Evolutionary conservation across 2,797 vertebrate genomes (phyloP), one percentile per base, ranked within the genome.

Genomic region (Argentina silus): DNA sequence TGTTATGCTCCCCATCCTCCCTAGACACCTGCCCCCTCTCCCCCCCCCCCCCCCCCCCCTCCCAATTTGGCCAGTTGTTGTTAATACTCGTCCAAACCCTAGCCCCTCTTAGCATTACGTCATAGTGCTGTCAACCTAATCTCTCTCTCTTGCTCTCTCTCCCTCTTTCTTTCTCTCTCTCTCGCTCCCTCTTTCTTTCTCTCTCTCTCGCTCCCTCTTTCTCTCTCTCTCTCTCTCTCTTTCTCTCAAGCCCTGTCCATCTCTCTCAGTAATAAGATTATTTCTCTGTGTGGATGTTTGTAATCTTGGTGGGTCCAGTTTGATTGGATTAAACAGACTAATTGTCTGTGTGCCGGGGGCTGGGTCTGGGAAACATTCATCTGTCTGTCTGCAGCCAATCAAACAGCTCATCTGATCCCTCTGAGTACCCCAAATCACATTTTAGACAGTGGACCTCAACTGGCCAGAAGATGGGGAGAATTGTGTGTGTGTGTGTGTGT

Each of bases 311-410:
- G 55, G 27, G 6, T 21, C 6, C 19, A n/a, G 6, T 17, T 56
- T 6, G n/a, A 56, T 56, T 56, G 55, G 17, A 56, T 56, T 56
- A 56, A 56, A 17, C 8, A 19, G 17, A 56, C 55, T 21, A 56
- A 56, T 56, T 56, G 17, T 56, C 9, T 56, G n/a, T 56, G 17
- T 56, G 55, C 55, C 55, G 17, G 55, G 55, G 55, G 55, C 55
- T n/a, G 55, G 19, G 55, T 56, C 9, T n/a, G 8, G 7, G 55
- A 56, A 17, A 3, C 55, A 21, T 56, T 7, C 51, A 53, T 53
- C 55, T 56, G 55, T 56, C 27, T 36, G 27, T 36, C 17, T 17
- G 17, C 55, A 56, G 17, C n/a, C 55, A 56, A 56, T 56, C 17
- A 56, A 15, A 56, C 55, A 56, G 55, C 17, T 17, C 17, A 56